Evolutionary conservation across 2,797 vertebrate genomes (phyloP), one percentile per base, ranked within the genome.

Genomic region (Clarias laeviceps): DNA sequence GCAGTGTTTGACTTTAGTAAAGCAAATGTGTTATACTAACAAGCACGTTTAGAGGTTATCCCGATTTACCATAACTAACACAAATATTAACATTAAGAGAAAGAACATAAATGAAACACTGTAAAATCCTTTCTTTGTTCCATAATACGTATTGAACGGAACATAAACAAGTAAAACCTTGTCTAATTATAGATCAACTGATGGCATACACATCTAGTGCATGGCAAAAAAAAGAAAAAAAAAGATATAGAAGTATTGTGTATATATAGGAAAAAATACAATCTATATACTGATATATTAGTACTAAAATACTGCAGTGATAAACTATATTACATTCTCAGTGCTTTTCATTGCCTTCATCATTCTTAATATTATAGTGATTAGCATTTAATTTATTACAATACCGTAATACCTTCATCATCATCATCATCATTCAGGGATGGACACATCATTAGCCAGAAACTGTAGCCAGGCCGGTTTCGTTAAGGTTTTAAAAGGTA

Each of bases 91-190:
- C 1, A 12, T 66, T 40, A 45, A 73, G 40, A 82, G 73, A 8
- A 17, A 76, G 94, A 91, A 85, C 5, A 5, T 24, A 27, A 29
- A 37, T 37, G 0, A 37, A n/a, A 73, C 17, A 22, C 14, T 45
- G 66, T 27, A 70, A 59, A 45, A 45, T 61, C 15, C 37, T 5
- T 83, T 81, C n/a, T 90, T 87, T 82, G 86, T 87, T 82, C 86
- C 4, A 27, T 68, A 83, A 89, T 92, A 91, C 78, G n/a, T n/a
- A n/a, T 91, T 80, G 86, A 89, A 91, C 91, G 93, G 89, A 88
- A 93, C 90, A 92, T 80, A 8, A 91, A 95, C 94, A 95, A 95
- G 94, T 95, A 94, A 94, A 95, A 96, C 94, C 94, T 95, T 95
- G 94, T 95, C 92, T 94, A 93, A 92, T 84, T 89, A 89, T 87